These are phyloP conservation scores for Polymixis lichenea DNA, from an alignment of 2,888 invertebrate species.

Conservation along the genomic window DNA sequence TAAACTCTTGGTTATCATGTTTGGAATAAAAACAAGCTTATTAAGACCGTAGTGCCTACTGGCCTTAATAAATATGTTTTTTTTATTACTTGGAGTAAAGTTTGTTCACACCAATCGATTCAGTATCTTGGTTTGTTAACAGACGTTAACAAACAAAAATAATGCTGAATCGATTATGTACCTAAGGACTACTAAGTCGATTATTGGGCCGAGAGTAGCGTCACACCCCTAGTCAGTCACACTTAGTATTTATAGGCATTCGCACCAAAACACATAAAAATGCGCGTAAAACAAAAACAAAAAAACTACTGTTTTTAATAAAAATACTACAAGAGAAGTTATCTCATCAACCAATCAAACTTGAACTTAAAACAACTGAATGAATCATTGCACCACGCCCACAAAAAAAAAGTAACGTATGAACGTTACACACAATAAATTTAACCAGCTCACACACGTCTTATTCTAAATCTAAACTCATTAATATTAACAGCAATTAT, in stretches of 20 bases:
- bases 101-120: neutral
- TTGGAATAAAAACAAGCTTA: neutral
- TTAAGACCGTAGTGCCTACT: neutral
- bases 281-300: neutral
- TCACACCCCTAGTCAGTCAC: neutral
- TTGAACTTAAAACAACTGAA: constrained; percentile 24
- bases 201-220: neutral
- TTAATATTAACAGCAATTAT: constrained; percentile 51
- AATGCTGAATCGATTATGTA: no score
- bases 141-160: no score
- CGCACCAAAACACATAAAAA: neutral
- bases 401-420: constrained; percentile 10
- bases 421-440: constrained; percentile 24
- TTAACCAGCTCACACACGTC: constrained; percentile 5
- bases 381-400: constrained; percentile 6
- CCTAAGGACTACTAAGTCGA: neutral
- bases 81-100: neutral
- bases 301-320: neutral
- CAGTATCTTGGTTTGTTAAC: neutral
- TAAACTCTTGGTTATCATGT: constrained; percentile 20
- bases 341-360: neutral
- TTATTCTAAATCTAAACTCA: constrained; percentile 34
- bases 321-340: neutral
- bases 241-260: neutral
- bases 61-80: constrained; percentile 3